Evolutionary conservation across 2,113 vertebrate genomes (phyloP).

Genomic region (Perca fluviatilis): DNA sequence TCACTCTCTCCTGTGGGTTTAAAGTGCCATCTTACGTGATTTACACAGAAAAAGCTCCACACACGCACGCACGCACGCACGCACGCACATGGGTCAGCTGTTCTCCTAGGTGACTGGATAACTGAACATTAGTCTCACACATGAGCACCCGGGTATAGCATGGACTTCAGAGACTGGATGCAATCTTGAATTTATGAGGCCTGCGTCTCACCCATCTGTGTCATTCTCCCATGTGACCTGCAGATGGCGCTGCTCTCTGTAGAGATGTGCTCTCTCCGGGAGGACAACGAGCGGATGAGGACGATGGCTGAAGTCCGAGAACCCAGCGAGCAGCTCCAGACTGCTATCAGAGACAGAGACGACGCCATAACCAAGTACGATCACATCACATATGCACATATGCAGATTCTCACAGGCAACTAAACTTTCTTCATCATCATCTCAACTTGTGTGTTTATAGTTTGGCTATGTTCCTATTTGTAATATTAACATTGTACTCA

Average conservation of each 20-base stretch:
- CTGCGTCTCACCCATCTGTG: background rate
- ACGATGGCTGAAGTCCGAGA: constrained; percentile 89
- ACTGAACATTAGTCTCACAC: constrained; percentile 1
- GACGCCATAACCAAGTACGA: constrained; percentile 96
- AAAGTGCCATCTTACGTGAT: constrained; percentile 5
- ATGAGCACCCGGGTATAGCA: background rate
- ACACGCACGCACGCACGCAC: background rate
- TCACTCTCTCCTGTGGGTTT: constrained; percentile 1
- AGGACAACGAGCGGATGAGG: constrained; percentile 90
- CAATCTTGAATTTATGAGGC: background rate
- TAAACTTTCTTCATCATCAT: background rate
- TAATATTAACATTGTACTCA: background rate
- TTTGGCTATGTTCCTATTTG: background rate
- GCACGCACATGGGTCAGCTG: background rate
- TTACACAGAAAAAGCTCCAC: constrained; percentile 14
- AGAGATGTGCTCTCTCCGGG: constrained; percentile 91
- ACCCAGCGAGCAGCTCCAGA: constrained; percentile 91
- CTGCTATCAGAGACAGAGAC: constrained; percentile 95
- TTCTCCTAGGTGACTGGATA: constrained; percentile 3
- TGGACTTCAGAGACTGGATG: background rate
- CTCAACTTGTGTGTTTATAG: background rate
- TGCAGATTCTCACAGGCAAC: background rate
- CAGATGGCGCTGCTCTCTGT: constrained; percentile 94
- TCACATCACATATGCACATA: background rate
- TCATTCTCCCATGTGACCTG: constrained; percentile 17